Conservation (phyloP, 2,797 vertebrate species). For the Chiroxiphia lanceolata region DNA sequence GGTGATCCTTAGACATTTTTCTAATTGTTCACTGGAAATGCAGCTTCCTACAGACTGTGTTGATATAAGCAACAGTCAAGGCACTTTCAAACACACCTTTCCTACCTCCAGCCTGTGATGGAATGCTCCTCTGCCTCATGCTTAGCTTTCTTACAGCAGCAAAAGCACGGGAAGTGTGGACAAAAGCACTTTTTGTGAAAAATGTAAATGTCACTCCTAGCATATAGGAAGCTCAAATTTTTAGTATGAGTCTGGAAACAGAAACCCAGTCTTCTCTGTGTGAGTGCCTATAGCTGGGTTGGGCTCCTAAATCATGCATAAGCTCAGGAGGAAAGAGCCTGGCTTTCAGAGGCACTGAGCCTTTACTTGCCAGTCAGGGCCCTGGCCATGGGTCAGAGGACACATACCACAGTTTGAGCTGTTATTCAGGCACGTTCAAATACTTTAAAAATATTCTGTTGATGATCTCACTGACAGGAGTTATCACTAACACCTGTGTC, state of each 20-base stretch:
- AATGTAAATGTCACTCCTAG: neutral
- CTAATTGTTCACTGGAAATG: neutral
- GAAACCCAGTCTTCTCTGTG: neutral
- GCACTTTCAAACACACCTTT: neutral
- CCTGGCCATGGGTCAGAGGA: neutral
- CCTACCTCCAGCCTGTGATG: neutral
- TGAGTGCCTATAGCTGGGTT: neutral
- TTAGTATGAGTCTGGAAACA: neutral
- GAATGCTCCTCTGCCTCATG: neutral
- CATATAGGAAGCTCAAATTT: neutral
- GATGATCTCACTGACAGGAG: neutral
- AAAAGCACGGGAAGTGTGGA: neutral
- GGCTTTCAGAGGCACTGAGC: neutral
- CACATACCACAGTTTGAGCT: fast-evolving
- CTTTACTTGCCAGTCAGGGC: neutral
- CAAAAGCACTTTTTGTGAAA: neutral
- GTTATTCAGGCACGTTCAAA: neutral
- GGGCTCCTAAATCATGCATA: neutral
- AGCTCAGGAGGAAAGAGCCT: neutral
- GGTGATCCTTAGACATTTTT: neutral
- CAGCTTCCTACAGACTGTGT: neutral
- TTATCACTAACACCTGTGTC: neutral
- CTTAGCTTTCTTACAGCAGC: neutral
- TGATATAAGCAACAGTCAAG: neutral
- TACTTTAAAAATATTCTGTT: neutral